Percentiles rank a stretch among this genome's conserved stretches.
These are phyloP conservation scores for Malurus elegans DNA, from an alignment of 2,113 vertebrate species.

Conservation along the genomic window DNA sequence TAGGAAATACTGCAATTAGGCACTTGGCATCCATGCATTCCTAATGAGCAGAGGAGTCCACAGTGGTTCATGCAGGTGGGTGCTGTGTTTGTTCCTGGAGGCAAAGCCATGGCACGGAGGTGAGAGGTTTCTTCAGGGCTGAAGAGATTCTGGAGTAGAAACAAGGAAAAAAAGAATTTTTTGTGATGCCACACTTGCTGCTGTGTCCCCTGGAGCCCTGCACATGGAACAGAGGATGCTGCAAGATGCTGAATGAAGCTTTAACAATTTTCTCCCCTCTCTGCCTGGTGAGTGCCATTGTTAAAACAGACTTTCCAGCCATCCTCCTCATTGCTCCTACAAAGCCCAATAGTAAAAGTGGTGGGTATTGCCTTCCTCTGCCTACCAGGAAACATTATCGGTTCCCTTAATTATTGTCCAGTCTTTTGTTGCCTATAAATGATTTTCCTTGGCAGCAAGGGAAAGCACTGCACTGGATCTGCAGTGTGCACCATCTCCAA, in stretches of 20 bases:
- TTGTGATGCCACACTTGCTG: rapidly evolving
- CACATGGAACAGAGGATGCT: rapidly evolving
- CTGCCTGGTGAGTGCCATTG: neutral
- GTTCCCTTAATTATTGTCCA: neutral
- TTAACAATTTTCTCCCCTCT: neutral
- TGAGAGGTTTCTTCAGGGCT: neutral
- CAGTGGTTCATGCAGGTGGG: neutral
- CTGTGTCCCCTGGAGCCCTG: neutral
- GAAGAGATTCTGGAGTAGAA: neutral
- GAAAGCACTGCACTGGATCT: neutral
- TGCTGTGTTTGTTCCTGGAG: neutral
- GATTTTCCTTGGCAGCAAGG: neutral
- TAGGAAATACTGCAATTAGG: neutral
- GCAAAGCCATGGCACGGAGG: neutral
- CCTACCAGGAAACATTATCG: neutral
- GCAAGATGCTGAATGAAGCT: neutral
- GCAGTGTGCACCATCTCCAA: rapidly evolving
- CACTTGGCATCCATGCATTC: rapidly evolving
- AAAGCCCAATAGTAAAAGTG: neutral
- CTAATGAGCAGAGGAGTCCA: neutral
- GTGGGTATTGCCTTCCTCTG: neutral
- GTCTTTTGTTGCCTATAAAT: neutral
- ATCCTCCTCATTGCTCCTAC: neutral
- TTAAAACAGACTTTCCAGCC: neutral
- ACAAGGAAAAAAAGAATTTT: neutral